These are phyloP conservation scores for Turritopsis rubra DNA, from an alignment of 30 jellyfish, hydroid and myxozoan species.

Conservation along the genomic window DNA sequence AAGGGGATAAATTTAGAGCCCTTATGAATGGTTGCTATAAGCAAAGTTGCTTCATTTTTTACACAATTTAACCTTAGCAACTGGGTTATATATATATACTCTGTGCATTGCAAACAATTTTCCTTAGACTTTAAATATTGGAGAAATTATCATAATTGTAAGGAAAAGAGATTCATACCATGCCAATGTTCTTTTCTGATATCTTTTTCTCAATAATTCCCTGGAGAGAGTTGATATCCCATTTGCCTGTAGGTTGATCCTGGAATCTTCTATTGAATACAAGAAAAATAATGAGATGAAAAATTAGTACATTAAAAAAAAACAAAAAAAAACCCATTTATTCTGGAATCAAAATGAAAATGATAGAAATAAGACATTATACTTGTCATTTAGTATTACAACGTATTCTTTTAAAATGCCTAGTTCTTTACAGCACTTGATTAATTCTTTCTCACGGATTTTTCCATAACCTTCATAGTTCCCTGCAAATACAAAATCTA, in stretches of 20 bases:
- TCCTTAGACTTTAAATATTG: too few relatives aligned
- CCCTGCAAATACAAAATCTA: neutral
- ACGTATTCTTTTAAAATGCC: constrained; percentile 32
- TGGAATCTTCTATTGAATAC: constrained; percentile 5
- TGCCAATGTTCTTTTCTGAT: neutral
- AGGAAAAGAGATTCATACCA: too few relatives aligned
- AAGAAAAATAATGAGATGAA: neutral
- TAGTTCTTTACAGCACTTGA: constrained; percentile 30
- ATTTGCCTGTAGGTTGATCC: constrained; percentile 43
- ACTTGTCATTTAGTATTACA: constrained; percentile 30
- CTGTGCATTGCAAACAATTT: too few relatives aligned
- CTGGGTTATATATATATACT: too few relatives aligned
- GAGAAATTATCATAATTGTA: too few relatives aligned
- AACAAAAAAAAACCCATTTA: too few relatives aligned
- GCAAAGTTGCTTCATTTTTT: too few relatives aligned
- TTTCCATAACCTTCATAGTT: constrained; percentile 53
- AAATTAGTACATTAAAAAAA: neutral
- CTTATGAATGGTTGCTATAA: too few relatives aligned
- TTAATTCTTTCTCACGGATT: constrained; percentile 42
- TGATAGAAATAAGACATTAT: neutral
- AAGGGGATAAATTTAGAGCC: too few relatives aligned
- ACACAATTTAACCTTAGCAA: too few relatives aligned
- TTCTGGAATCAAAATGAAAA: neutral
- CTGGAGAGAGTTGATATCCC: constrained; percentile 42
- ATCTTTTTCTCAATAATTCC: neutral